phyloP scores from a whole-genome alignment of 1,140 invertebrate genomes.

The Conus betulinus region DNA sequence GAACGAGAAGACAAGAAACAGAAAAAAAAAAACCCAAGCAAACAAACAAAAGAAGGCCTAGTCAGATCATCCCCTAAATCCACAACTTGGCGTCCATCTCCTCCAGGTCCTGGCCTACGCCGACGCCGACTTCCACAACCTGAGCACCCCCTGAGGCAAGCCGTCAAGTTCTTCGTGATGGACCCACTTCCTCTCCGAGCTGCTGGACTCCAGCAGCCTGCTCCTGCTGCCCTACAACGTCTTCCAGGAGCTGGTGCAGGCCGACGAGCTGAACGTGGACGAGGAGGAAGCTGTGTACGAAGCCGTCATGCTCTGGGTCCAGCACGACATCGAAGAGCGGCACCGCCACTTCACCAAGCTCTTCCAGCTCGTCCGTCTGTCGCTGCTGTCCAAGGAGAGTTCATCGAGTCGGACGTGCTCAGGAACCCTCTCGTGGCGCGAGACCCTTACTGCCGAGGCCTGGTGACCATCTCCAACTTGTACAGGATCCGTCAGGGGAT shows the following conservation, averaged over 20 bases:
- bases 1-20: too few species aligned
- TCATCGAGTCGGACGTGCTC: constrained; percentile 41
- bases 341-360: constrained; percentile 51
- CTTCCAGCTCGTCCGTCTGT: constrained; percentile 57
- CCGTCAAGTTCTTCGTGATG: constrained; percentile 53
- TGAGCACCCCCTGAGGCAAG: constrained; percentile 48
- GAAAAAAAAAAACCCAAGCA: too few species aligned
- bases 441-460: constrained; percentile 47
- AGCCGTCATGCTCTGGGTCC: constrained; percentile 60
- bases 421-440: constrained; percentile 42
- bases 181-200: constrained; percentile 63
- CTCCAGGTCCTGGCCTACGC: constrained; percentile 59
- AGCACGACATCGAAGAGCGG: constrained; percentile 49
- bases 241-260: constrained; percentile 54
- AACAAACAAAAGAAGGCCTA: too few species aligned
- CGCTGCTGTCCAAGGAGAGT: constrained; percentile 54
- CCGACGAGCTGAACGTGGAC: constrained; percentile 63
- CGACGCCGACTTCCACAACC: constrained; percentile 52
- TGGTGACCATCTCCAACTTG: constrained; percentile 46
- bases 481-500: constrained; percentile 41
- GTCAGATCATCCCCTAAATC: too few species aligned
- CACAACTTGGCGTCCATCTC: background rate
- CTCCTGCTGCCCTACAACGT: constrained; percentile 36
- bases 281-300: constrained; percentile 65
- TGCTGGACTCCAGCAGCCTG: constrained; percentile 45